These are phyloP conservation scores for Onychomys torridus DNA, from an alignment of 2,797 vertebrate genomes.

Conservation along the genomic window DNA sequence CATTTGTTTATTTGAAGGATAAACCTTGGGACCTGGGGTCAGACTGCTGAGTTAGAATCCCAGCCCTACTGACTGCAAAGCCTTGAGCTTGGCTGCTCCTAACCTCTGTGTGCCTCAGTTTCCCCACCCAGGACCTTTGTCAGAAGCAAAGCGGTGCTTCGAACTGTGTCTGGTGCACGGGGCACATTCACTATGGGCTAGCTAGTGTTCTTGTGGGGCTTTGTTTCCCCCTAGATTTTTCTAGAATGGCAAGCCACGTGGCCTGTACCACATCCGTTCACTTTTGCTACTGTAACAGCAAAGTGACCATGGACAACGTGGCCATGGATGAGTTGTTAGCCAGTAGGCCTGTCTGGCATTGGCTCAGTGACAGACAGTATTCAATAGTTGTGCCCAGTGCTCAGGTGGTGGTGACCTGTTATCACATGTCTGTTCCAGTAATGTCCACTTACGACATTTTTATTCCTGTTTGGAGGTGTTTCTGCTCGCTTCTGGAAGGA, in stretches of 20 bases:
- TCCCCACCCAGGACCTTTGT: neutral
- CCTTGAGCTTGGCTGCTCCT: neutral
- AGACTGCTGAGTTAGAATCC: neutral
- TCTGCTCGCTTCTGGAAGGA: neutral
- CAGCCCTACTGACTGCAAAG: neutral
- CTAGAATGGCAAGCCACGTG: neutral
- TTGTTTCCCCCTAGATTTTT: neutral
- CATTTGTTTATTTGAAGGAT: neutral
- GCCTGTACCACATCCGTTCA: neutral
- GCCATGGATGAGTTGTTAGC: neutral
- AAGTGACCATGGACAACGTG: neutral
- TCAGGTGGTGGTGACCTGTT: neutral
- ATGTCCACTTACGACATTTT: neutral
- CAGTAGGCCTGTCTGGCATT: neutral
- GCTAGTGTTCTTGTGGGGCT: neutral
- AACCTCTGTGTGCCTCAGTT: neutral
- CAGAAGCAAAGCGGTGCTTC: neutral
- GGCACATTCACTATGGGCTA: neutral
- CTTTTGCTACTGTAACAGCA: neutral
- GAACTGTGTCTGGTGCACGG: neutral
- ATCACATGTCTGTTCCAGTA: neutral
- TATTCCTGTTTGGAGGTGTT: neutral
- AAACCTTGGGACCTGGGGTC: neutral
- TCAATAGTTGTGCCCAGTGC: neutral
- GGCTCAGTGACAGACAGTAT: neutral